Percentiles rank a stretch among this genome's conserved stretches.
Evolutionary conservation across 2,113 vertebrate species (phyloP).

Genomic region (Micronisus gabar): DNA sequence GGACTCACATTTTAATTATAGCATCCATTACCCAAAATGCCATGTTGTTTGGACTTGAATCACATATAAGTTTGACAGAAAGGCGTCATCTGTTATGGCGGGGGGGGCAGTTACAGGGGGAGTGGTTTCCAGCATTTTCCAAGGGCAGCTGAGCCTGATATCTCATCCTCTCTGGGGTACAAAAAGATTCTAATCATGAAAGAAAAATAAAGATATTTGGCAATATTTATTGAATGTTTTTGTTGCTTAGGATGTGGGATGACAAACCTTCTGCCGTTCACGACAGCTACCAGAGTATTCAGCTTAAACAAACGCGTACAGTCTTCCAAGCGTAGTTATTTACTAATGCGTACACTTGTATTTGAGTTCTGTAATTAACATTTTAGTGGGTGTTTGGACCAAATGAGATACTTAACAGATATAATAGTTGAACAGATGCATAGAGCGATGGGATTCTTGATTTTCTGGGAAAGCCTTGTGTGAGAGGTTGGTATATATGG

Average conservation of each 20-base stretch:
- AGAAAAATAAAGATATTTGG: not conserved
- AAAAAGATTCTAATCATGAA: not conserved
- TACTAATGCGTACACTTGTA: not conserved
- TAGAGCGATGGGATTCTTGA: not conserved
- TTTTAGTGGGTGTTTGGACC: conserved; percentile 21
- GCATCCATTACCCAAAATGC: conserved; percentile 60
- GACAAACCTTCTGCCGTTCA: not conserved
- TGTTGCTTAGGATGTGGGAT: not conserved
- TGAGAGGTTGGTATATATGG: not conserved
- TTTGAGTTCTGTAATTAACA: conserved; percentile 53
- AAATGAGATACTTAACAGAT: conserved; percentile 1
- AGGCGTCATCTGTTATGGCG: not conserved
- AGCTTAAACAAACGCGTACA: not conserved
- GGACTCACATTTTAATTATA: conserved; percentile 59
- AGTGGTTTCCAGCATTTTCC: not conserved
- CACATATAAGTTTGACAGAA: conserved; percentile 39
- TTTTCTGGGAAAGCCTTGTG: not conserved
- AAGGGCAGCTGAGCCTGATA: not conserved
- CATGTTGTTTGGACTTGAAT: conserved; percentile 39
- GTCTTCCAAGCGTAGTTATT: not conserved
- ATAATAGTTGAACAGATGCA: not conserved
- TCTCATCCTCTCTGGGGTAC: not conserved
- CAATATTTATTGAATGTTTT: not conserved
- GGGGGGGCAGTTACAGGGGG: not conserved
- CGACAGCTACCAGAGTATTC: not conserved